Evolutionary conservation across 1,140 invertebrate genomes (phyloP).

Genomic region (Copidosoma floridanum): DNA sequence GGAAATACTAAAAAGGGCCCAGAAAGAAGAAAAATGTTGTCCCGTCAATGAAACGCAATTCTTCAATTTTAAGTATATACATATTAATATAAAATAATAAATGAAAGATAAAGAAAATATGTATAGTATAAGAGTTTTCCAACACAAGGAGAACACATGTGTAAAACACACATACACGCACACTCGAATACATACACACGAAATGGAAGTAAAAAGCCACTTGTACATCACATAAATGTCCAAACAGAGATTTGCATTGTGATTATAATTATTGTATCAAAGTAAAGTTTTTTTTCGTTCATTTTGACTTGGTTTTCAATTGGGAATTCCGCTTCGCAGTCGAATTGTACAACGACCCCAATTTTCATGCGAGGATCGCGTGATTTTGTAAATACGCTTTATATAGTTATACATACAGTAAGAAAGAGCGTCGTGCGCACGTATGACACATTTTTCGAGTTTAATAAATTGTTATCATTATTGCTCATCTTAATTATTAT

Average conservation of each 20-base stretch:
- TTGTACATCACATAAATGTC: slow-evolving; percentile 8
- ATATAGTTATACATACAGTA: neutral
- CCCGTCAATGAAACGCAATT: slow-evolving; percentile 3
- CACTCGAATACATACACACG: too few relatives aligned
- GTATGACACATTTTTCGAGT: slow-evolving; percentile 1
- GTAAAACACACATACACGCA: neutral
- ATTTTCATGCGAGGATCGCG: slow-evolving; percentile 11
- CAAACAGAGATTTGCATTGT: slow-evolving; percentile 12
- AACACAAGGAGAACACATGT: neutral
- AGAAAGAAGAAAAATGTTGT: slow-evolving; percentile 1
- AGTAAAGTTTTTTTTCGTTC: too few relatives aligned
- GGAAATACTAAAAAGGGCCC: too few relatives aligned
- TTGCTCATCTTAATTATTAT: slow-evolving; percentile 29
- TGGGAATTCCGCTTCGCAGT: slow-evolving; percentile 33
- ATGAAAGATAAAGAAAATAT: too few relatives aligned
- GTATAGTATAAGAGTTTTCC: neutral
- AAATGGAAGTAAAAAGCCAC: slow-evolving; percentile 3
- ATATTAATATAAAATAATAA: slow-evolving; percentile 17
- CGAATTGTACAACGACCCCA: slow-evolving; percentile 44
- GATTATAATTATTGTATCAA: too few relatives aligned
- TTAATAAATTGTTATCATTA: slow-evolving; percentile 28
- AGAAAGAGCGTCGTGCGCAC: neutral
- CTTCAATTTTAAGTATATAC: slow-evolving; percentile 28
- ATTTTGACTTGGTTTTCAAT: too few relatives aligned
- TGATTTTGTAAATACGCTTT: slow-evolving; percentile 22